phyloP scores from a whole-genome alignment of 1,140 invertebrate species.

The Neodiprion fabricii region DNA sequence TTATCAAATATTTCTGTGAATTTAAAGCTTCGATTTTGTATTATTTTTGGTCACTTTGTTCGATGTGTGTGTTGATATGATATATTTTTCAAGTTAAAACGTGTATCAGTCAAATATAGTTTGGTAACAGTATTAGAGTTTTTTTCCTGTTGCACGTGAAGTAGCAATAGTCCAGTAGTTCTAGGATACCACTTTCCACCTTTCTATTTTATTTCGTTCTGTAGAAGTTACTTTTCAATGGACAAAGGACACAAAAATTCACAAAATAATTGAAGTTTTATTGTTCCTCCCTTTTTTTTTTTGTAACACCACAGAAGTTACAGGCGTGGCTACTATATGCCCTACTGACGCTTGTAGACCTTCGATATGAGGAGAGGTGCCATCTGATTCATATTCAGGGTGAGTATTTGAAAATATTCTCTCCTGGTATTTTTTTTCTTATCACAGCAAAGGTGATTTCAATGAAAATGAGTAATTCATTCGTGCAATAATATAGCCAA shows the following conservation, averaged over 20 bases:
- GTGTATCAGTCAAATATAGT: too few relatives aligned
- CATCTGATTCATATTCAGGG: slow-evolving; percentile 7
- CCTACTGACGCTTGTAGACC: slow-evolving; percentile 57
- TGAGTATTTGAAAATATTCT: neutral
- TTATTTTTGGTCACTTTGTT: slow-evolving; percentile 7
- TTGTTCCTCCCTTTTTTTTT: slow-evolving; percentile 29
- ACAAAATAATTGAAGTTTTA: slow-evolving; percentile 16
- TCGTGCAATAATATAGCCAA: neutral
- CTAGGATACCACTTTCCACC: slow-evolving; percentile 7
- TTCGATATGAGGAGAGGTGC: neutral
- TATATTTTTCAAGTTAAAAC: too few relatives aligned
- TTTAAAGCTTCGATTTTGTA: slow-evolving; percentile 1
- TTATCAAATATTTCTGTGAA: neutral
- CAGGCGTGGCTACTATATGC: slow-evolving; percentile 60
- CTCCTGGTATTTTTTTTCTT: neutral
- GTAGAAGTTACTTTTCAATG: slow-evolving; percentile 12
- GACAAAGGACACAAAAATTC: slow-evolving; percentile 15
- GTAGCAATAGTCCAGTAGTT: neutral
- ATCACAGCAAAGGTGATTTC: neutral
- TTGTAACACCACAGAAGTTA: slow-evolving; percentile 48
- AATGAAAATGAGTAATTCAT: neutral
- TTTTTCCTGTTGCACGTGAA: neutral
- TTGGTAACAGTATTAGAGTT: too few relatives aligned
- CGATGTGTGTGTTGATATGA: neutral
- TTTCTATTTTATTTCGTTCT: slow-evolving; percentile 1